Evolutionary conservation across 2,113 vertebrate species (phyloP).

Genomic region (Labrus mixtus): DNA sequence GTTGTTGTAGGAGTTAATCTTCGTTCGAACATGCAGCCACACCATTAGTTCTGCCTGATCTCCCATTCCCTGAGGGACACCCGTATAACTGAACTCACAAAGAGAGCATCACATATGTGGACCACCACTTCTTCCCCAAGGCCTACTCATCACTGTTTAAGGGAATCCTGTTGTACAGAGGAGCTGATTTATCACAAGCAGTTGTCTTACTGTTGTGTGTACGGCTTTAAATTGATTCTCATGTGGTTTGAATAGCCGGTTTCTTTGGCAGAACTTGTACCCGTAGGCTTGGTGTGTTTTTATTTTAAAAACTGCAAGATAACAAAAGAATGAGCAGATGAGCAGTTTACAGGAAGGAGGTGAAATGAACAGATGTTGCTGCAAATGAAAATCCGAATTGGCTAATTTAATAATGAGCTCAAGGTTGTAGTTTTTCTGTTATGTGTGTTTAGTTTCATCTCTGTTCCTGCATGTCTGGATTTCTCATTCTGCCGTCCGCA

Average conservation of each 20-base stretch:
- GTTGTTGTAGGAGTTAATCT: slow-evolving; percentile 64
- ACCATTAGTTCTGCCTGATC: slow-evolving; percentile 65
- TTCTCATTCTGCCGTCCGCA: slow-evolving; percentile 15
- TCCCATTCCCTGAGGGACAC: slow-evolving; percentile 39
- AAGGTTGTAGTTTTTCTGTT: not conserved
- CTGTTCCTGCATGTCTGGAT: slow-evolving; percentile 9
- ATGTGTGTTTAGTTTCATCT: not conserved
- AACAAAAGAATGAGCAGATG: not conserved
- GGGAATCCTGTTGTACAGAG: slow-evolving; percentile 43
- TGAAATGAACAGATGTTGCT: not conserved
- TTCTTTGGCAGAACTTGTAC: slow-evolving; percentile 56
- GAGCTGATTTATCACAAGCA: slow-evolving; percentile 60
- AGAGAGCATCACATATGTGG: slow-evolving; percentile 53
- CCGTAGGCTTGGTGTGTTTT: slow-evolving; percentile 53
- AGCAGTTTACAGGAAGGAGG: not conserved
- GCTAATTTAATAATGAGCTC: not conserved
- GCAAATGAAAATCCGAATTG: not conserved
- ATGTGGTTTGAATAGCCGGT: slow-evolving; percentile 69
- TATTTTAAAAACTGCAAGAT: slow-evolving; percentile 38
- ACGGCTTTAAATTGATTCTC: slow-evolving; percentile 39
- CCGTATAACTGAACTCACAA: slow-evolving; percentile 41
- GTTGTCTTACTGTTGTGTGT: slow-evolving; percentile 29
- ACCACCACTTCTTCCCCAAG: slow-evolving; percentile 42
- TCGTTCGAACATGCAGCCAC: slow-evolving; percentile 33
- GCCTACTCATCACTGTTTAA: slow-evolving; percentile 34